These are phyloP conservation scores for Meghimatium bilineatum DNA, from an alignment of 2,888 invertebrate genomes.

Conservation along the genomic window DNA sequence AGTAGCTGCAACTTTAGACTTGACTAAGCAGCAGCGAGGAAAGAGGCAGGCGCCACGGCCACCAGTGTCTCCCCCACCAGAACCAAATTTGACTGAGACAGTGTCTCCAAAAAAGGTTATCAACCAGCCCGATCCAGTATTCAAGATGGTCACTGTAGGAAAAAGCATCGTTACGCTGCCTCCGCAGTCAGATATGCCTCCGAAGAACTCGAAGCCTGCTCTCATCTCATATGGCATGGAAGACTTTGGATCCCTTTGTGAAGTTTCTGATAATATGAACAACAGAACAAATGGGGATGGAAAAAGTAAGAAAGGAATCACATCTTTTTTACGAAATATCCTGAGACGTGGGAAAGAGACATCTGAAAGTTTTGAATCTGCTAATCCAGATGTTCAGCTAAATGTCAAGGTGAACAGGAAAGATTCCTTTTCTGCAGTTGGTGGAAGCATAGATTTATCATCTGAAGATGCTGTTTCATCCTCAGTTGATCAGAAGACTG, in stretches of 20 bases:
- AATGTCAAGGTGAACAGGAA: conserved; percentile 26
- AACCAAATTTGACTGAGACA: conserved; percentile 53
- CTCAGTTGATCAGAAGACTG: conserved; percentile 41
- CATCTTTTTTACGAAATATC: conserved; percentile 67
- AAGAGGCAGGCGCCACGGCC: conserved; percentile 68
- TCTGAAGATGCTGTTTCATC: conserved; percentile 34
- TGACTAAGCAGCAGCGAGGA: conserved; percentile 58
- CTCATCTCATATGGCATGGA: conserved; percentile 28
- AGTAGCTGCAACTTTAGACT: conserved; percentile 65
- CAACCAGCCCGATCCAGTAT: conserved; percentile 61
- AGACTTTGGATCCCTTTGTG: neutral
- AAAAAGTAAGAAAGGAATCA: conserved; percentile 62
- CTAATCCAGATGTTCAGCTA: conserved; percentile 55
- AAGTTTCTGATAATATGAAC: conserved; percentile 8
- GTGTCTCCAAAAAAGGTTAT: conserved; percentile 48
- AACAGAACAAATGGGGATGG: conserved; percentile 49
- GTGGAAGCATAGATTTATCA: neutral
- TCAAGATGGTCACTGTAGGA: conserved; percentile 69
- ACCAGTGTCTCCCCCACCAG: conserved; percentile 63
- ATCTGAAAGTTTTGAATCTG: conserved; percentile 50
- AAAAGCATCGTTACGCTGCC: conserved; percentile 60
- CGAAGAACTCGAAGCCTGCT: neutral
- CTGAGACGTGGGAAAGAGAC: conserved; percentile 61
- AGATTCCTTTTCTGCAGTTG: neutral
- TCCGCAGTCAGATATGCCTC: conserved; percentile 36